Evolutionary conservation across 2,888 invertebrate genomes (phyloP).

Genomic region (Noctua janthina): DNA sequence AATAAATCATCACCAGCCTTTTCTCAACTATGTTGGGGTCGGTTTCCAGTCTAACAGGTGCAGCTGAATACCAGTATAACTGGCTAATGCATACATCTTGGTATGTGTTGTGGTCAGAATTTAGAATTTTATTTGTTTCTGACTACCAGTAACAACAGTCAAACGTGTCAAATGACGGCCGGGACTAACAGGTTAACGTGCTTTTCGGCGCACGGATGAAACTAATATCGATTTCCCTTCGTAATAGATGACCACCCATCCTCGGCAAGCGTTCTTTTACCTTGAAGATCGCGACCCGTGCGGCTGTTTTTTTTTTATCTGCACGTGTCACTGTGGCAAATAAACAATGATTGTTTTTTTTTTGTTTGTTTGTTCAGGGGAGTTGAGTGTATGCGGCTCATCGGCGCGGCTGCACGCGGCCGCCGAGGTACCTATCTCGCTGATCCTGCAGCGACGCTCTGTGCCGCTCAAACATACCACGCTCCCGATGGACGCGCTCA

Average conservation of each 20-base stretch:
- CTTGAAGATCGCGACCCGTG: not conserved
- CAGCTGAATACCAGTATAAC: not conserved
- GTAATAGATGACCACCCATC: not conserved
- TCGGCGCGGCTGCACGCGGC: slow-evolving; percentile 91
- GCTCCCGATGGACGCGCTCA: slow-evolving; percentile 85
- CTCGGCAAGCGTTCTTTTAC: not conserved
- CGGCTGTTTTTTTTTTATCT: not conserved
- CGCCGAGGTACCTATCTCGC: slow-evolving; percentile 81
- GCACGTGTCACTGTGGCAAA: not conserved
- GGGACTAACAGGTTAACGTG: not conserved
- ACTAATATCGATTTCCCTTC: not conserved
- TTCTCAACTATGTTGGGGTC: not conserved
- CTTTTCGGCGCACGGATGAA: not conserved
- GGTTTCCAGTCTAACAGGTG: not conserved
- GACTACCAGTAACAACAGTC: not conserved
- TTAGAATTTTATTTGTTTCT: not conserved
- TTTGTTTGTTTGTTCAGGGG: slow-evolving; percentile 79
- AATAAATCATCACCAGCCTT: not conserved
- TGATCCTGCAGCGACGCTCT: slow-evolving; percentile 65
- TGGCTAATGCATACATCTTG: not conserved
- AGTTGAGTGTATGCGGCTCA: slow-evolving; percentile 91
- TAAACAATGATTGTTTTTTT: not conserved
- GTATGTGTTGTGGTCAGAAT: not conserved
- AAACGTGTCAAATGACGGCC: not conserved
- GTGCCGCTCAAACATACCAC: slow-evolving; percentile 80